Percentiles rank a stretch among this genome's conserved stretches.
Conservation (phyloP, 2,113 vertebrate genomes). For the Thymallus thymallus region DNA sequence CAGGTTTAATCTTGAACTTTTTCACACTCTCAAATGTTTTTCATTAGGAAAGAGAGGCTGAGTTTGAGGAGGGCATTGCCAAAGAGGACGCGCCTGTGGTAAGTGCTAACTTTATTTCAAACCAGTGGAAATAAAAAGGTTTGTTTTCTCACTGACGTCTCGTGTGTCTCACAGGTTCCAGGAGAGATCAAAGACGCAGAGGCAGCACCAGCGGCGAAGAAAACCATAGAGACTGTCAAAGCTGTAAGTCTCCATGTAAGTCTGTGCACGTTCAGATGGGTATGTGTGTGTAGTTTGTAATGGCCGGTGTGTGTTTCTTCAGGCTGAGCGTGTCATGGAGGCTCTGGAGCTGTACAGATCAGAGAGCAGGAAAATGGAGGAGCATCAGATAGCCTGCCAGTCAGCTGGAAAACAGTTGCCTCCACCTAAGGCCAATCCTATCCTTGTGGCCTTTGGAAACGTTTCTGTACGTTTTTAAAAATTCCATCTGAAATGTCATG, state of each 20-base stretch:
- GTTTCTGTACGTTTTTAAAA: conserved; percentile 82
- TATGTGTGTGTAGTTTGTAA: neutral
- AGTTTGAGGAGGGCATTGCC: conserved; percentile 90
- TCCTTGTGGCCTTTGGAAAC: conserved; percentile 86
- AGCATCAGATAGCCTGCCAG: conserved; percentile 82
- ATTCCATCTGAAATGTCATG: neutral
- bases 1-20: neutral
- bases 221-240: conserved; percentile 94
- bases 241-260: conserved; percentile 79
- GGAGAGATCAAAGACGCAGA: conserved; percentile 85
- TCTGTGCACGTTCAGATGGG: neutral
- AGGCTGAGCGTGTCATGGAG: conserved; percentile 97
- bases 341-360: conserved; percentile 88
- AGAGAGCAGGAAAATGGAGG: conserved; percentile 83
- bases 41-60: conserved; percentile 86
- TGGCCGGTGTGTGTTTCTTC: conserved; percentile 1
- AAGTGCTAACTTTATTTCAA: conserved; percentile 47
- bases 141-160: neutral
- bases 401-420: conserved; percentile 89
- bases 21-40: neutral
- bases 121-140: neutral
- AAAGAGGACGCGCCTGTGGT: conserved; percentile 90
- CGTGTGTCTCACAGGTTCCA: conserved; percentile 77
- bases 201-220: conserved; percentile 86
- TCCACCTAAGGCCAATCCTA: conserved; percentile 79